Conservation (phyloP, 2,888 invertebrate species). For the Luperina testacea region DNA sequence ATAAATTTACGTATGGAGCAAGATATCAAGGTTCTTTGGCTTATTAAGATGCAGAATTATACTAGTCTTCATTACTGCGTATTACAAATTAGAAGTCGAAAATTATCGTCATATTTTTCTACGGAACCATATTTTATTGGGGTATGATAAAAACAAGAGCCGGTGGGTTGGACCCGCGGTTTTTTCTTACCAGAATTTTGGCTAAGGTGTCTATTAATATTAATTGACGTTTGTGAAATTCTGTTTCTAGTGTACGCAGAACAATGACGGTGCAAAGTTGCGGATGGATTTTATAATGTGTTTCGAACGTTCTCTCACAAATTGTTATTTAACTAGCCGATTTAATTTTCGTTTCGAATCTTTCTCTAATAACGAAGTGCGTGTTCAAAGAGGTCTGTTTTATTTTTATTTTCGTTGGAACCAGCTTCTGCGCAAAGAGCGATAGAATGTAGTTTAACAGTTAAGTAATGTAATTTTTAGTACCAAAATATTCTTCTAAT, state of each 20-base stretch:
- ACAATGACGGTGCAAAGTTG: slow-evolving; percentile 81
- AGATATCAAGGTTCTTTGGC: slow-evolving; percentile 59
- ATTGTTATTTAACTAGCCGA: slow-evolving; percentile 65
- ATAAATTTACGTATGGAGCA: slow-evolving; percentile 47
- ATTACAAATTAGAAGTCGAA: slow-evolving; percentile 7
- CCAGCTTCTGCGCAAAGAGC: neutral
- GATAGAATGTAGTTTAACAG: neutral
- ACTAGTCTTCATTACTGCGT: slow-evolving; percentile 20
- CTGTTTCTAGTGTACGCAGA: slow-evolving; percentile 74
- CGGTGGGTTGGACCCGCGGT: slow-evolving; percentile 65
- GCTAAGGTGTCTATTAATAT: slow-evolving; percentile 82
- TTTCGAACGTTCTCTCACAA: slow-evolving; percentile 72
- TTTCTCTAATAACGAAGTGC: slow-evolving; percentile 41
- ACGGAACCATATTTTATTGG: slow-evolving; percentile 64
- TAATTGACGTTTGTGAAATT: slow-evolving; percentile 83
- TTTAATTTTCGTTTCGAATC: slow-evolving; percentile 44
- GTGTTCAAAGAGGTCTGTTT: neutral
- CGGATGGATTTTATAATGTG: slow-evolving; percentile 70
- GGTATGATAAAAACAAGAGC: slow-evolving; percentile 67
- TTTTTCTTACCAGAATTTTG: slow-evolving; percentile 72
- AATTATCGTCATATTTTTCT: slow-evolving; percentile 27
- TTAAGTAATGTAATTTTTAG: neutral
- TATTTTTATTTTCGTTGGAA: neutral
- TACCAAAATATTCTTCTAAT: no score
- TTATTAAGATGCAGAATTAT: slow-evolving; percentile 54